A percentile compares a stretch with the other conserved stretches of the same genome.
Evolutionary conservation across 2,888 invertebrate species (phyloP).

Genomic region (Reticulitermes lucifugus): DNA sequence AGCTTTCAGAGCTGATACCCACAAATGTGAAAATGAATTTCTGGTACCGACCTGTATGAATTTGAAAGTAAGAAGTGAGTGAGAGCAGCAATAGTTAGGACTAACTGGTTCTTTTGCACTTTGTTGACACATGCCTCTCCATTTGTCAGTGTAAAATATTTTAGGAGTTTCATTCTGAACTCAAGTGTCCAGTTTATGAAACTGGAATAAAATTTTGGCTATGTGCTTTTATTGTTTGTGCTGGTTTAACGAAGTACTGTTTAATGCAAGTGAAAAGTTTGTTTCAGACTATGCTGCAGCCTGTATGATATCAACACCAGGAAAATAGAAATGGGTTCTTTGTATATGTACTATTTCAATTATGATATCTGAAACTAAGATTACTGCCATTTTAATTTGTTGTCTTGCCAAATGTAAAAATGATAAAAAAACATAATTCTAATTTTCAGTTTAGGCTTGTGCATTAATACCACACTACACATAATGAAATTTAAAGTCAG

Average conservation of each 20-base stretch:
- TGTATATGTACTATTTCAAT: not conserved
- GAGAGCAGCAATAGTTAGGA: not conserved
- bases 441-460: no score
- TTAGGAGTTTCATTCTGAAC: not conserved
- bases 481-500: no score
- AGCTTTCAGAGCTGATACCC: conserved; percentile 66
- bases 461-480: no score
- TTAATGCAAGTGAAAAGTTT: not conserved
- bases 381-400: no score
- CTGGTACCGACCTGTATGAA: not conserved
- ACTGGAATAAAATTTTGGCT: not conserved
- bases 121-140: not conserved
- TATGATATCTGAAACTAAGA: no score
- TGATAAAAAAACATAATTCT: no score
- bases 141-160: not conserved
- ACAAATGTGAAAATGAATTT: conserved; percentile 47
- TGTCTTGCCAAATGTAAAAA: no score
- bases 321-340: not conserved
- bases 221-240: not conserved
- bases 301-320: not conserved
- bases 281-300: not conserved
- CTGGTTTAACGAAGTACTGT: not conserved
- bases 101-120: not conserved
- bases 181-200: not conserved
- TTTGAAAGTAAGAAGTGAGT: conserved; percentile 1